Conservation (phyloP, 1,140 invertebrate species). For the Rhyacophila brunnea region DNA sequence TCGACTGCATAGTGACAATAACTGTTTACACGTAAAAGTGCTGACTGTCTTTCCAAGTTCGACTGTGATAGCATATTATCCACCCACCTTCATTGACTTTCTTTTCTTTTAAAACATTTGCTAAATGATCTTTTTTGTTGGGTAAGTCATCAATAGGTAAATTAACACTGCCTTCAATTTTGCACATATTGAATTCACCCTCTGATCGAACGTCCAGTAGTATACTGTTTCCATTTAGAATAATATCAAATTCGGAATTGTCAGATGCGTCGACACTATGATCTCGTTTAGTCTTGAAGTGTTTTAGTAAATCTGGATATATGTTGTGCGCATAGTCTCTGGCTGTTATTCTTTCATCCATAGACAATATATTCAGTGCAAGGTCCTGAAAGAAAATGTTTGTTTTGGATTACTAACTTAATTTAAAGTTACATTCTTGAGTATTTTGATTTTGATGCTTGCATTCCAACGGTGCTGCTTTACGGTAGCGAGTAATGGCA, state of each 20-base stretch:
- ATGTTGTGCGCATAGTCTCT: slow-evolving; percentile 10
- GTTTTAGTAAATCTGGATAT: slow-evolving; percentile 5
- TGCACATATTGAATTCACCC: slow-evolving; percentile 30
- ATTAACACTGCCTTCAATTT: slow-evolving; percentile 23
- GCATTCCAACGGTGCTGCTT: too few species aligned
- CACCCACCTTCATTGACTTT: slow-evolving; percentile 21
- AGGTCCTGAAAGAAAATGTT: slow-evolving; percentile 26
- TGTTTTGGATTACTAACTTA: too few species aligned
- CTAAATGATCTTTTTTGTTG: slow-evolving; percentile 6
- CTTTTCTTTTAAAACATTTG: slow-evolving; percentile 12
- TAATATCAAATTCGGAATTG: not conserved
- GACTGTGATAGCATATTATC: too few species aligned
- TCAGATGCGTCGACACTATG: not conserved
- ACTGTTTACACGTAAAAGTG: too few species aligned
- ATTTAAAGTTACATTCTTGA: too few species aligned
- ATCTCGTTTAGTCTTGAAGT: too few species aligned
- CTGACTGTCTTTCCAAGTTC: too few species aligned
- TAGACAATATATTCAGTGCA: slow-evolving; percentile 16
- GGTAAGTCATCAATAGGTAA: slow-evolving; percentile 15
- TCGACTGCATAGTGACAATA: too few species aligned
- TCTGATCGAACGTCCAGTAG: slow-evolving; percentile 26
- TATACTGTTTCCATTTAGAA: not conserved
- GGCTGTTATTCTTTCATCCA: slow-evolving; percentile 20
- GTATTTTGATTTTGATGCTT: too few species aligned
- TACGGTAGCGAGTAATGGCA: too few species aligned